Evolutionary conservation across 2,888 invertebrate genomes (phyloP).

Genomic region (Tetheella fluctuosa): DNA sequence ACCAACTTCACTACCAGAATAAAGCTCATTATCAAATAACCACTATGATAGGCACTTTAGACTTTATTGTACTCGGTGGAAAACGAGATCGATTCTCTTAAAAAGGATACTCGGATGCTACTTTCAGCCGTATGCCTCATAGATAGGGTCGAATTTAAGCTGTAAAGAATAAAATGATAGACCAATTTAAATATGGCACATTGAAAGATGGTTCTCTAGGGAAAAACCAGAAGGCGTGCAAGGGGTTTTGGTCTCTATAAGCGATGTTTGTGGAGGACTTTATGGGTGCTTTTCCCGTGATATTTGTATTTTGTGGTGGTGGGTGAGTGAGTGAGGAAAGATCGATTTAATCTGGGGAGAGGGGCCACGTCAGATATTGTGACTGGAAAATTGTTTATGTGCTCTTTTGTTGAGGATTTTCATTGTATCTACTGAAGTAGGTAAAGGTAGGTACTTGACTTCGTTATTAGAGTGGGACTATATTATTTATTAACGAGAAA

Average conservation of each 20-base stretch:
- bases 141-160: slow-evolving; percentile 38
- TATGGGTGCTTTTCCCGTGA: slow-evolving; percentile 45
- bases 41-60: slow-evolving; percentile 37
- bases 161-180: slow-evolving; percentile 57
- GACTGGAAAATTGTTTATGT: slow-evolving; percentile 45
- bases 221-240: slow-evolving; percentile 63
- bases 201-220: slow-evolving; percentile 82
- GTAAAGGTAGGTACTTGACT: no score
- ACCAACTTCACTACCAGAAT: slow-evolving; percentile 4
- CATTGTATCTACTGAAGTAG: not conserved
- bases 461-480: no score
- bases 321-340: slow-evolving; percentile 40
- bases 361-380: slow-evolving; percentile 59
- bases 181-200: slow-evolving; percentile 78
- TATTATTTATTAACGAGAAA: no score
- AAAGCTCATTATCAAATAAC: slow-evolving; percentile 39
- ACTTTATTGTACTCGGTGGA: slow-evolving; percentile 40
- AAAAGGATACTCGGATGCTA: slow-evolving; percentile 38
- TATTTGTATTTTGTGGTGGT: slow-evolving; percentile 39
- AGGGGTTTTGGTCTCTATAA: slow-evolving; percentile 45
- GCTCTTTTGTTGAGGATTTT: slow-evolving; percentile 18
- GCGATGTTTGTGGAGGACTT: not conserved
- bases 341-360: slow-evolving; percentile 81
- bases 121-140: slow-evolving; percentile 27
- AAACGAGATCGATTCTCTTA: slow-evolving; percentile 81